A percentile compares a stretch with the other conserved stretches of the same genome.
Conservation (phyloP, 2,113 vertebrate species). For the Pteronura brasiliensis region DNA sequence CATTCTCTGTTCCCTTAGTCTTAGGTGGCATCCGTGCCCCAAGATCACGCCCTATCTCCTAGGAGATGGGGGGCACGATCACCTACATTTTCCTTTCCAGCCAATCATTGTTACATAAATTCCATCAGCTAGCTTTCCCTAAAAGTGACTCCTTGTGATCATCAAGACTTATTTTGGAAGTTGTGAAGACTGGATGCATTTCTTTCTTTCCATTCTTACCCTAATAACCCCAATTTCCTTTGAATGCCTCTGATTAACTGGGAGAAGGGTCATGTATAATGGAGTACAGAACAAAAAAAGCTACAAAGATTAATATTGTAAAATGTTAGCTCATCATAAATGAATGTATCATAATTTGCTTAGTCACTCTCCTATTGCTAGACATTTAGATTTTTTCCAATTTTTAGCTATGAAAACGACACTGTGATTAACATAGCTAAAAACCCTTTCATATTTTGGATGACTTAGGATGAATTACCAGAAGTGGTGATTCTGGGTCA, state of each 20-base stretch:
- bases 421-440: conserved; percentile 63
- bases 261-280: conserved; percentile 57
- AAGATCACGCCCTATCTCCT: neutral
- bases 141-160: neutral
- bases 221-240: conserved; percentile 57
- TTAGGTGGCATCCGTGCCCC: neutral
- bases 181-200: conserved; percentile 20
- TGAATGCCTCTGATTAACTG: conserved; percentile 72
- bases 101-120: neutral
- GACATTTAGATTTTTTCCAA: conserved; percentile 54
- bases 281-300: conserved; percentile 48
- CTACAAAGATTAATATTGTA: conserved; percentile 63
- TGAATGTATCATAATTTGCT: conserved; percentile 69
- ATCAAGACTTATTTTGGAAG: conserved; percentile 38
- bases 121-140: conserved; percentile 5
- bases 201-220: conserved; percentile 43
- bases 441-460: conserved; percentile 35
- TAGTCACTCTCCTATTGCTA: conserved; percentile 50
- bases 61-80: neutral
- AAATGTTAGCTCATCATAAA: conserved; percentile 62
- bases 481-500: conserved; percentile 45
- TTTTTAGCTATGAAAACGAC: conserved; percentile 66
- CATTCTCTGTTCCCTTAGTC: neutral
- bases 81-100: neutral
- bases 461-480: conserved; percentile 51